Evolutionary conservation across 2,888 invertebrate species (phyloP), one percentile per base, ranked within the genome.

Genomic region (Platypus cylindrus): DNA sequence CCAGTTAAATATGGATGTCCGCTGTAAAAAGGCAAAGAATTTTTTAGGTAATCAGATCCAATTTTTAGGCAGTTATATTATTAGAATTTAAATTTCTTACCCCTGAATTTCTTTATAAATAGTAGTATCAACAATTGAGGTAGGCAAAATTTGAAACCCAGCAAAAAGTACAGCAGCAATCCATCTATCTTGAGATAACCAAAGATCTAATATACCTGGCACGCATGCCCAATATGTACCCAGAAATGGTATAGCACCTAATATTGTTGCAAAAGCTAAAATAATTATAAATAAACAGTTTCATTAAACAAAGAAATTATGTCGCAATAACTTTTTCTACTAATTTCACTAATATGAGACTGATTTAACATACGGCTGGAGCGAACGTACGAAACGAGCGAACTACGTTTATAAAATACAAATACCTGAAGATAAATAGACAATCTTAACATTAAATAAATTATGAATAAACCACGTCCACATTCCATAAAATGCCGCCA

Each of bases 391-490:
- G n/a, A n/a, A n/a, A n/a, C n/a, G n/a, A n/a, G n/a, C n/a, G n/a
- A n/a, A n/a, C n/a, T n/a, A n/a, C n/a, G n/a, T n/a, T n/a, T n/a
- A n/a, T n/a, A n/a, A n/a, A n/a, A n/a, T n/a, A n/a, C n/a, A n/a
- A n/a, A 15, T 59, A 84, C 84, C 81, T 52, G 93, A 84, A 1
- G 97, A 95, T 45, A 97, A 70, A 60, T 94, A 97, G 20, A 97
- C 87, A 40, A 98, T 86, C 61, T 90, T 87, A 3, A 84, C 85
- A 37, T 86, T 86, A 58, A 97, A 95, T 8, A 97, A 66, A 45
- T 87, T 90, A 61, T 98, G 97, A 32, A 91, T 84, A 42, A 97
- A 74, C 91, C 95, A 98, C 0, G 97, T 97, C 78, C 95, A 98
- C 44, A 97, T 69, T 0, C 95, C 97, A 58, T 98, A 97, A 65